Conservation (phyloP, 2,888 invertebrate species). For the Plebejus anna region DNA sequence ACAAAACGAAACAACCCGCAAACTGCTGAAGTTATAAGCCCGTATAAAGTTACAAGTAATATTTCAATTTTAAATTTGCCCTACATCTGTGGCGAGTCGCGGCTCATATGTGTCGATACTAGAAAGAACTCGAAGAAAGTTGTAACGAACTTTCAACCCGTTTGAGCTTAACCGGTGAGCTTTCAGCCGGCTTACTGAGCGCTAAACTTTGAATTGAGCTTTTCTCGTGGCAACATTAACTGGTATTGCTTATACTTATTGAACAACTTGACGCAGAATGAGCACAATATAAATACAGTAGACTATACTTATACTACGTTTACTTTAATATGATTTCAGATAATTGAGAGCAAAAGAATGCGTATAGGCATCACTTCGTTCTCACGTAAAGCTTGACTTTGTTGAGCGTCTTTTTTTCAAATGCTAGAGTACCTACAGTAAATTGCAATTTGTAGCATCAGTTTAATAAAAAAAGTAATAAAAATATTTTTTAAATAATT, state of each 20-base stretch:
- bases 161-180: slow-evolving; percentile 24
- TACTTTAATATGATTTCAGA: not conserved
- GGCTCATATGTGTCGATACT: slow-evolving; percentile 25
- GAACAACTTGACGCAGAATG: slow-evolving; percentile 5
- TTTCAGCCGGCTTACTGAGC: slow-evolving; percentile 19
- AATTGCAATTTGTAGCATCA: too few species aligned
- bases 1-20: not conserved
- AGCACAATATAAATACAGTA: not conserved
- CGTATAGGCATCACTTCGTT: not conserved
- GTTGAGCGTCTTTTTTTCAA: not conserved
- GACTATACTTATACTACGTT: not conserved
- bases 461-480: too few species aligned
- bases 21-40: not conserved
- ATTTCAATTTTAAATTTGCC: slow-evolving; percentile 25
- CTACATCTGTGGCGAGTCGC: slow-evolving; percentile 23
- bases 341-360: not conserved
- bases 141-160: slow-evolving; percentile 20
- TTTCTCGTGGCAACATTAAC: slow-evolving; percentile 15
- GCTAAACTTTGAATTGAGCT: slow-evolving; percentile 18
- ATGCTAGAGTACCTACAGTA: not conserved
- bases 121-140: slow-evolving; percentile 22
- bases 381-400: not conserved
- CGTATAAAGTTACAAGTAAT: slow-evolving; percentile 11
- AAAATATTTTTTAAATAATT: not conserved
- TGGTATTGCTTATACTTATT: not conserved